Evolutionary conservation across 2,113 vertebrate genomes (phyloP), one percentile per base, ranked within the genome.

Genomic region (Talpa occidentalis): DNA sequence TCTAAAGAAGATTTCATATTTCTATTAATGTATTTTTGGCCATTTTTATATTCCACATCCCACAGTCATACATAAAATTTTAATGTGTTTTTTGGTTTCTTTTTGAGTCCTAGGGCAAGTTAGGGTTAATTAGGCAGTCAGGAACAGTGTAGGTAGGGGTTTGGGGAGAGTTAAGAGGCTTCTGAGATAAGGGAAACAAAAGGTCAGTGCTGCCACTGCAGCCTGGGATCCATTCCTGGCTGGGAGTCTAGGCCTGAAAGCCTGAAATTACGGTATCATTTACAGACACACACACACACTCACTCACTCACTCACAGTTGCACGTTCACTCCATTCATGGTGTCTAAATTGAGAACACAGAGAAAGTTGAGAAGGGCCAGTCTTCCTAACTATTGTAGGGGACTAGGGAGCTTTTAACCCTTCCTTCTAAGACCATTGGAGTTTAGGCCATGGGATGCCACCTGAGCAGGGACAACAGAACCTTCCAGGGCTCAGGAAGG

Each of bases 1-100:
- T 42, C 37, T 80, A 70, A 77, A 77, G 88, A 72, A 69, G 37
- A 60, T 7, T 37, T 76, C 8, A 32, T 47, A 28, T 90, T 91
- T 76, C 14, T 12, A 19, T 70, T 78, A 69, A 37, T 64, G 32
- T 86, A 6, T 4, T 30, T 73, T 77, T 82, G 76, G 3, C n/a
- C 30, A 59, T 40, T 8, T 70, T 30, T 22, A 40, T 35, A 69
- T 40, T 40, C 17, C 21, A 52, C 40, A 12, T 44, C 24, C 21
- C 24, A 52, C 5, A 49, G 4, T 40, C 69, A 69, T 30, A 44
- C 76, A 86, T 16, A 10, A 72, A 16, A 49, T 62, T 56, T 82
- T 56, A 78, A 90, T 37, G 59, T 2, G 10, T 59, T 16, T 1
- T 24, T 37, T 52, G 49, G 49, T 40, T 72, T 35, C 1, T 44